Evolutionary conservation across 1,140 invertebrate genomes (phyloP).

Genomic region (Trichonephila clavipes): DNA sequence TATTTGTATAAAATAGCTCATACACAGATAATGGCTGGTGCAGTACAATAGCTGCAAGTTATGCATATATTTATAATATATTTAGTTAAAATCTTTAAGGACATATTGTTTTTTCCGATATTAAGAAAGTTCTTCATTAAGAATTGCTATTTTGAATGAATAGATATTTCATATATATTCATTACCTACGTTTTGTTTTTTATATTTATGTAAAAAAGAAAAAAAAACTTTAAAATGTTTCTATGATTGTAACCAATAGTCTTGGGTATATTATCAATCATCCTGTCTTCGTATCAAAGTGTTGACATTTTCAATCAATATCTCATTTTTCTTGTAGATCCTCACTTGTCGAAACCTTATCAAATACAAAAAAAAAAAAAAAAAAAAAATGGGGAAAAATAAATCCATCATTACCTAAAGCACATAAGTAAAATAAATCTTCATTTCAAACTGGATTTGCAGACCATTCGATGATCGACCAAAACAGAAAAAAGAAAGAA

Average conservation of each 20-base stretch:
- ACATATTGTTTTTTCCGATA: too few species aligned
- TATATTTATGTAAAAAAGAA: too few species aligned
- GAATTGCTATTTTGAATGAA: too few species aligned
- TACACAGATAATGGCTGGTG: too few species aligned
- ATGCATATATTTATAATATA: too few species aligned
- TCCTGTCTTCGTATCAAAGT: neutral
- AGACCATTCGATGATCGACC: slow-evolving; percentile 25
- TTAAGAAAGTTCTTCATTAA: too few species aligned
- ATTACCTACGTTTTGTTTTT: too few species aligned
- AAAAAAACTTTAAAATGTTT: too few species aligned
- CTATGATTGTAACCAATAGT: neutral
- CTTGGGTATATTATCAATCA: neutral
- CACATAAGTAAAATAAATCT: slow-evolving; percentile 36
- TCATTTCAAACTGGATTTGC: slow-evolving; percentile 55
- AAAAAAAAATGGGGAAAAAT: neutral
- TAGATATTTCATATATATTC: too few species aligned
- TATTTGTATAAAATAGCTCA: too few species aligned
- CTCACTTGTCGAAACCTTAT: slow-evolving; percentile 28
- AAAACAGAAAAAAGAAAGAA: neutral
- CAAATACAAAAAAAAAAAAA: neutral
- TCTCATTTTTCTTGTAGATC: slow-evolving; percentile 18
- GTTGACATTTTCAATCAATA: slow-evolving; percentile 32
- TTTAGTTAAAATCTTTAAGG: too few species aligned
- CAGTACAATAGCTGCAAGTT: too few species aligned
- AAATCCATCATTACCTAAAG: neutral